Base-by-base conservation (phyloP, 2,113 vertebrate species). In the Cnemophilus loriae region DNA sequence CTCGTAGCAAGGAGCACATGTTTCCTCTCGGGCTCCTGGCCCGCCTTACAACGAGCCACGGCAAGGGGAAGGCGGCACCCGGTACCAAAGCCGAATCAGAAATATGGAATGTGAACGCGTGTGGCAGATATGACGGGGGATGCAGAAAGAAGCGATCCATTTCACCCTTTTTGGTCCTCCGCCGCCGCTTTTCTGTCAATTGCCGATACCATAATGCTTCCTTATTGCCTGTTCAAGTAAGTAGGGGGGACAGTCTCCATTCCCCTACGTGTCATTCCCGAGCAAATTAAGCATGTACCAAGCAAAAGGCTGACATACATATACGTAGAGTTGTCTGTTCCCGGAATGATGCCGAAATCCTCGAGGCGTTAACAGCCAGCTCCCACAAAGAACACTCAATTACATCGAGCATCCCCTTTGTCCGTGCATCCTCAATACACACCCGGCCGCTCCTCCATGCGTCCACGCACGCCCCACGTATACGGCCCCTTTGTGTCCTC, bases 391-490 rank as follows among this genome's bases (percentile, higher is more conserved):
- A 92, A 71, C 82, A 15, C 76, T 78, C 73, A 4, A 60, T 49
- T 78, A 26, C 65, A 41, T 1, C 30, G 60, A 79, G 88, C 93
- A 91, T 89, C 93, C 79, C 94, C 93, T 94, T 95, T 94, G 94
- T 94, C 93, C 95, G 61, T 81, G 76, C 92, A 94, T 90, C 89
- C 93, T 95, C 93, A 6, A 14, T 24, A 47, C 87, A 52, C 79
- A 41, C 92, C 73, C 92, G 76, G 78, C 89, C 80, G 93, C 89
- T 87, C 91, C 86, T 76, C 91, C 88, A 91, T 87, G 90, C 92
- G 78, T 83, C 93, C 95, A 90, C 74, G 49, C 87, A 87, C 93
- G 87, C 91, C 93, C 85, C 84, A 50, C 78, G 84, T 41, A 89
- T 5, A 65, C 53, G 50, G 83, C 55, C 94, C 93, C 94, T 90